Conservation (phyloP, 2,797 vertebrate species). For the Rachycentron canadum region DNA sequence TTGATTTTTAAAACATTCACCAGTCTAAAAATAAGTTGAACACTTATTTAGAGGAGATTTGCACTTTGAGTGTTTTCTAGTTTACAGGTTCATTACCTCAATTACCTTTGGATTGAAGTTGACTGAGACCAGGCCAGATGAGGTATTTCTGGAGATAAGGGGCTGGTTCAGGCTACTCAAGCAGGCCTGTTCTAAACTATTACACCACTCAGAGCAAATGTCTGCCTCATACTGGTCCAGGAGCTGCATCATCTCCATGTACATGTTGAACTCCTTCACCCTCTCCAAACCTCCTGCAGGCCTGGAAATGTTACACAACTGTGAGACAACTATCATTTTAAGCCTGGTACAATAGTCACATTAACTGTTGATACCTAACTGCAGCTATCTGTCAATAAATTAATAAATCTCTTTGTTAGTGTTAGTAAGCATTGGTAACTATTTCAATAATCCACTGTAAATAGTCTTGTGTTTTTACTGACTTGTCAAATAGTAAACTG, state of each 20-base stretch:
- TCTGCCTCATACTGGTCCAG: constrained; percentile 84
- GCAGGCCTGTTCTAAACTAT: constrained; percentile 82
- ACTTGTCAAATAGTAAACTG: constrained; percentile 78
- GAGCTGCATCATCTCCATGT: constrained; percentile 82
- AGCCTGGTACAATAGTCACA: neutral
- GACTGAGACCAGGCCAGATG: constrained; percentile 84
- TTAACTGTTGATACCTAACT: neutral
- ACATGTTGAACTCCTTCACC: constrained; percentile 80
- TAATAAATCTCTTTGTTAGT: neutral
- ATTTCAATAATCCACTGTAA: neutral
- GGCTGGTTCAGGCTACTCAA: constrained; percentile 87
- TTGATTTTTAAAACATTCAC: neutral
- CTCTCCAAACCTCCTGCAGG: constrained; percentile 74
- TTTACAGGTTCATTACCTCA: constrained; percentile 6
- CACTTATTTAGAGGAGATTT: neutral
- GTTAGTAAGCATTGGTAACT: neutral
- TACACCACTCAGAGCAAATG: constrained; percentile 85
- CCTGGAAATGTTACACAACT: constrained; percentile 62
- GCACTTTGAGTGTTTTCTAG: neutral
- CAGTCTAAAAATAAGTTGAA: neutral
- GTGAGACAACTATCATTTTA: neutral
- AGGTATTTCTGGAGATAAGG: constrained; percentile 80
- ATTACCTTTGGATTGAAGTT: constrained; percentile 89
- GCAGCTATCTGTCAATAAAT: neutral
- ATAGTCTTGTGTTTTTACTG: constrained; percentile 64